Evolutionary conservation across 2,888 invertebrate genomes (phyloP), one percentile per base, ranked within the genome.

Genomic region (Autographa gamma): DNA sequence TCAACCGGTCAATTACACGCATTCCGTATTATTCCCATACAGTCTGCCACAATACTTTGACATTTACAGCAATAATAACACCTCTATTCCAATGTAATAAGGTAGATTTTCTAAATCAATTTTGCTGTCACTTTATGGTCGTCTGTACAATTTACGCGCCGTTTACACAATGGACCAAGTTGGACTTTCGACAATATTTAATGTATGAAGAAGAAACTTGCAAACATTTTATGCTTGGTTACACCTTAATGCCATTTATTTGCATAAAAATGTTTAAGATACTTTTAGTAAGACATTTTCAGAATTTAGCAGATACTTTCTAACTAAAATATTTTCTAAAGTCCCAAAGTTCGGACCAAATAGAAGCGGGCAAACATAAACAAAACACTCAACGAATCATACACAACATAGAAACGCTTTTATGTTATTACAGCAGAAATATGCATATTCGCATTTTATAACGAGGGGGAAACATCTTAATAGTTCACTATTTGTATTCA

Each of bases 341-440:
- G 38, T 11, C 8, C 38, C 9, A 38, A 38, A 38, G 38, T 38
- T 38, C 8, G 38, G 11, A 38, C n/a, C 6, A n/a, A n/a, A 48
- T n/a, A 7, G n/a, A 8, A 11, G 54, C 9, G 13, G 19, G 25
- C 19, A 19, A 19, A 14, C 54, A 25, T 5, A 19, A 25, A 19
- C 19, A 25, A 56, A 25, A 19, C 54, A 56, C 54, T 25, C 25
- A 54, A 54, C 54, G 11, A 54, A 56, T 76, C 74, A 64, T 25
- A 58, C 52, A 25, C 7, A 59, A 66, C 71, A 71, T 63, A 31
- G 60, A 77, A 71, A 71, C 11, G 38, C 59, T 71, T 76, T 66
- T 56, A 71, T 71, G 48, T 38, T 8, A 8, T 63, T 38, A 32
- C 59, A 38, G 19, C 8, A 19, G 43, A 34, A 60, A 69, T 32